These are phyloP conservation scores for Ctena decussata DNA, from an alignment of 2,888 invertebrate genomes.

Conservation along the genomic window DNA sequence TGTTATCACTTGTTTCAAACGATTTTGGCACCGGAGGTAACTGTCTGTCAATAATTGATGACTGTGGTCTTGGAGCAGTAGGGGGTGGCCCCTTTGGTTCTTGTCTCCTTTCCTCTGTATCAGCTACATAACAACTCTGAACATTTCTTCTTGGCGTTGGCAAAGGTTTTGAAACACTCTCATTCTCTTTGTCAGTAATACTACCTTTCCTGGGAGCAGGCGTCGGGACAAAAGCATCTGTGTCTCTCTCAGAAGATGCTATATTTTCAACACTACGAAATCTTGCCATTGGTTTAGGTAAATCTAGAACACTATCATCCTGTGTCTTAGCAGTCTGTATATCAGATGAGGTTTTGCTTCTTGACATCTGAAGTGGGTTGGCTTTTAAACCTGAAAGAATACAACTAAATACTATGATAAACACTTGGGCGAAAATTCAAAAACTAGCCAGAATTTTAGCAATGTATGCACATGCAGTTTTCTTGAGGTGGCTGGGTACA, in stretches of 20 bases:
- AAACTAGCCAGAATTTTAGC: too few relatives aligned
- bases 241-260: not conserved
- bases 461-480: too few relatives aligned
- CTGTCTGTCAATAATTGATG: not conserved
- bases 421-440: too few relatives aligned
- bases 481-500: too few relatives aligned
- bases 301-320: slow-evolving; percentile 11
- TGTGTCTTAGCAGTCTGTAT: slow-evolving; percentile 16
- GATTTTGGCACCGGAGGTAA: slow-evolving; percentile 48
- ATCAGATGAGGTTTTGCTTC: slow-evolving; percentile 75
- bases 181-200: slow-evolving; percentile 28
- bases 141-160: slow-evolving; percentile 75
- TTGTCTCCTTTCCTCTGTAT: not conserved
- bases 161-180: slow-evolving; percentile 51
- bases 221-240: slow-evolving; percentile 16
- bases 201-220: slow-evolving; percentile 55
- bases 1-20: slow-evolving; percentile 55
- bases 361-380: slow-evolving; percentile 56
- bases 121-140: slow-evolving; percentile 63
- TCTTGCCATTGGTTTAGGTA: slow-evolving; percentile 66
- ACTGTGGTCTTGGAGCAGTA: slow-evolving; percentile 33
- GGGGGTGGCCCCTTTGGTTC: slow-evolving; percentile 48
- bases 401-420: too few relatives aligned
- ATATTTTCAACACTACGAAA: slow-evolving; percentile 72
- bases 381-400: slow-evolving; percentile 48